These are phyloP conservation scores for Xestia rhomboidea DNA, from an alignment of 2,888 invertebrate species.

Conservation along the genomic window DNA sequence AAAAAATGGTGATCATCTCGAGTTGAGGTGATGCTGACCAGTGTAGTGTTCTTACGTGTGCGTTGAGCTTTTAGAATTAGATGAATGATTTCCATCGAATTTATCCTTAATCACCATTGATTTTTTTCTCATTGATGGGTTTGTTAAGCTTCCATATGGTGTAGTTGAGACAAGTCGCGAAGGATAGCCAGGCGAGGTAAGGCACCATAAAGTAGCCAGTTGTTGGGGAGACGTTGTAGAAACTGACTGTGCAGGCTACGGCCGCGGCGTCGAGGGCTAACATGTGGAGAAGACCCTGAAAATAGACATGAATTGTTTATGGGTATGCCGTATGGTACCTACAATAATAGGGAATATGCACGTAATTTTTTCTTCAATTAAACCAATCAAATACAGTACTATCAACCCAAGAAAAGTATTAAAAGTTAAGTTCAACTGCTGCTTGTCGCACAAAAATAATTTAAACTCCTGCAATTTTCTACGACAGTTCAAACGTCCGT, in stretches of 20 bases:
- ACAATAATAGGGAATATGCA: no score
- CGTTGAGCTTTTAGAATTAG: background rate
- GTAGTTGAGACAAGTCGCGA: conserved; percentile 80
- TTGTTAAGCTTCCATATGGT: conserved; percentile 79
- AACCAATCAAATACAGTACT: no score
- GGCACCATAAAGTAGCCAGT: conserved; percentile 81
- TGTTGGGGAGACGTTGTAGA: conserved; percentile 75
- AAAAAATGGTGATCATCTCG: background rate
- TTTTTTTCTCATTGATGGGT: conserved; percentile 25
- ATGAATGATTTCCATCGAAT: conserved; percentile 1
- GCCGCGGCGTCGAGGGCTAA: conserved; percentile 79
- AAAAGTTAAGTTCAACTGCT: no score
- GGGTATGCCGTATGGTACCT: background rate
- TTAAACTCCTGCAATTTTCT: no score
- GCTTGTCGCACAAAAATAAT: no score
- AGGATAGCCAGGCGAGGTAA: conserved; percentile 84
- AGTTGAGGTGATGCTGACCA: background rate
- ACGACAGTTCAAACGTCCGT: no score
- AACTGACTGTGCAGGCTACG: conserved; percentile 78
- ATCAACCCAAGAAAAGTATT: no score
- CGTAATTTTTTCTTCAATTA: no score
- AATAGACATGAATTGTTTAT: conserved; percentile 12
- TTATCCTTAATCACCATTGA: conserved; percentile 33
- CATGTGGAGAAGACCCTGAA: conserved; percentile 85
- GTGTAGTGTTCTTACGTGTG: background rate